Evolutionary conservation across 2,113 vertebrate genomes (phyloP), one percentile per base, ranked within the genome.

Genomic region (Peromyscus polionotus): DNA sequence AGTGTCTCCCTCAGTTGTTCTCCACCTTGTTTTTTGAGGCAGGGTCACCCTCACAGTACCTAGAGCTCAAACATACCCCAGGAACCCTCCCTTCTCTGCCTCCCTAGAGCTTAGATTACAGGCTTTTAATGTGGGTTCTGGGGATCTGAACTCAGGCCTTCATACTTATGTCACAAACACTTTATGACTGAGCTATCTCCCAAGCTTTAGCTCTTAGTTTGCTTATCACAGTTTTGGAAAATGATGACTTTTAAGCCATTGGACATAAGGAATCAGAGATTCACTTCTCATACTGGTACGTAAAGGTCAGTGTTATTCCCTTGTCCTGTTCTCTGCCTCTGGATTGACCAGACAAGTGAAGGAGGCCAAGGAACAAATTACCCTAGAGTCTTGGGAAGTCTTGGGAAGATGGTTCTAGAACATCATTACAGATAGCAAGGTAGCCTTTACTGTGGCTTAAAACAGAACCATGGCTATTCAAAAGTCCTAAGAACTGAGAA

Each of bases 181-280:
- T 48, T 86, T 48, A 33, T 22, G 63, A 48, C n/a, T 84, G 59
- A 48, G 4, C 61, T 48, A 33, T 67, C 9, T 67, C 7, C 7
- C n/a, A 65, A 85, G 16, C 26, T 22, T 45, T 13, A 48, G 39
- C 26, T 42, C 61, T 67, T 12, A 19, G 59, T 88, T 96, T 59
- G 90, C 42, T 96, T 93, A 22, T 54, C 76, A 75, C 42, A 8
- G 8, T 48, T 94, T 91, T 91, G 45, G 72, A 45, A 95, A 94
- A 85, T 54, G 83, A 73, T 67, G 12, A 42, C 24, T 90, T 96
- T 94, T 77, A 63, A 88, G 10, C 1, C 13, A 17, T 3, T 4
- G 39, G 59, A 88, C 54, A 80, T 51, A 96, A 97, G 42, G 68
- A 36, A 33, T 61, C n/a, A 65, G n/a, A 96, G 36, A 91, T 73